Base-by-base conservation (phyloP, 2,888 invertebrate genomes). In the Cosmia trapezina region DNA sequence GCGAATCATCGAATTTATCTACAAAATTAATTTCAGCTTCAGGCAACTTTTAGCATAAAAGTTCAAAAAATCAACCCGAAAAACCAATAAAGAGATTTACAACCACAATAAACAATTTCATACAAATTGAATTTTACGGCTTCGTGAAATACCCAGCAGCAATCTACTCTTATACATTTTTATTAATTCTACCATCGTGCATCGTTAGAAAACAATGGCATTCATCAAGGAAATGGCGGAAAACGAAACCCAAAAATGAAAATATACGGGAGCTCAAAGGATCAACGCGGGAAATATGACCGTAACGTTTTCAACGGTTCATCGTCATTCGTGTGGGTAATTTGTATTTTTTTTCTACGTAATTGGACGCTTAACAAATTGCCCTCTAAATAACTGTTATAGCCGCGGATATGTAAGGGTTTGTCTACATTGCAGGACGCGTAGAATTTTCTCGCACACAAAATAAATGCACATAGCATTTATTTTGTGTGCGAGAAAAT, bases 281-380 rank as follows among this genome's bases (percentile, higher is more conserved):
- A 83, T 84, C 67, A 70, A 61, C 65, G 28, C 37, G 53, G 47
- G 76, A 88, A 87, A 84, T 84, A 83, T 81, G 81, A 83, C 56
- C 70, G 73, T 54, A 53, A 62, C 78, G 70, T 83, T 85, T 77
- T 85, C 73, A 79, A 74, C 74, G 78, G 74, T 78, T 64, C 73
- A 82, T 78, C 80, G 80, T 85, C 78, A 85, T 89, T 89, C 91
- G 91, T 92, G 91, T 86, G 77, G 78, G 86, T 90, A 91, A 91
- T 91, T 90, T 86, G 68, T 83, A 73, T 83, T 43, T 64, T 87
- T 88, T 89, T 89, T 87, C 80, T 79, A 78, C 82, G 88, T 92
- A 92, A 92, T 92, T 91, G 91, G 86, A 85, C 89, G 86, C 87
- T 90, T 91, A 91, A 90, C 90, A 92, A 91, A 92, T 92, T 92